These are phyloP conservation scores for Urocolius indicus DNA, from an alignment of 2,113 vertebrate species.

Conservation along the genomic window DNA sequence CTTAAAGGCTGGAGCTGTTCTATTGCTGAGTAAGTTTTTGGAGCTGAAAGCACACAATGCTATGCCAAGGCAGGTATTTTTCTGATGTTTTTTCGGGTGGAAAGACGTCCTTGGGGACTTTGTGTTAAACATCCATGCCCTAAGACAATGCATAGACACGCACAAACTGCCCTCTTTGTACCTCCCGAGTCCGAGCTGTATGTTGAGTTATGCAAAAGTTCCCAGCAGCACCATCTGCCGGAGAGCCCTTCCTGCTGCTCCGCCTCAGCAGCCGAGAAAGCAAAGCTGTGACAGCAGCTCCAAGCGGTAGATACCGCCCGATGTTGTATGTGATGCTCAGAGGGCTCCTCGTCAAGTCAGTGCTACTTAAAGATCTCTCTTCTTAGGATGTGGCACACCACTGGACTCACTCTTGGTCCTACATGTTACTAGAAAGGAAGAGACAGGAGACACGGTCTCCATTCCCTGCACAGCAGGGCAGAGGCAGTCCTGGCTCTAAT, in stretches of 20 bases:
- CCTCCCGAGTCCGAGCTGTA: fast-evolving
- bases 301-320: fast-evolving
- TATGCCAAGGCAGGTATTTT: neutral
- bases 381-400: neutral
- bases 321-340: neutral
- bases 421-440: neutral
- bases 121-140: neutral
- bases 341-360: neutral
- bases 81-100: neutral
- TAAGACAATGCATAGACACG: fast-evolving
- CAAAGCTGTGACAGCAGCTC: neutral
- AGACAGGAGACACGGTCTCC: fast-evolving
- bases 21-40: neutral
- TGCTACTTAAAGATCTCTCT: neutral
- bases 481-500: neutral
- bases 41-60: neutral
- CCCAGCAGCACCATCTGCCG: conserved; percentile 69
- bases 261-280: too few relatives aligned
- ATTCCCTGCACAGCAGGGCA: neutral
- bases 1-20: neutral
- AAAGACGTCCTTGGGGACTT: neutral
- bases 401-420: neutral
- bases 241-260: neutral
- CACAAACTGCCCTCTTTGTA: neutral
- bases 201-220: neutral